Conservation (phyloP, 2,888 invertebrate genomes). For the Caenorhabditis sp. region DNA sequence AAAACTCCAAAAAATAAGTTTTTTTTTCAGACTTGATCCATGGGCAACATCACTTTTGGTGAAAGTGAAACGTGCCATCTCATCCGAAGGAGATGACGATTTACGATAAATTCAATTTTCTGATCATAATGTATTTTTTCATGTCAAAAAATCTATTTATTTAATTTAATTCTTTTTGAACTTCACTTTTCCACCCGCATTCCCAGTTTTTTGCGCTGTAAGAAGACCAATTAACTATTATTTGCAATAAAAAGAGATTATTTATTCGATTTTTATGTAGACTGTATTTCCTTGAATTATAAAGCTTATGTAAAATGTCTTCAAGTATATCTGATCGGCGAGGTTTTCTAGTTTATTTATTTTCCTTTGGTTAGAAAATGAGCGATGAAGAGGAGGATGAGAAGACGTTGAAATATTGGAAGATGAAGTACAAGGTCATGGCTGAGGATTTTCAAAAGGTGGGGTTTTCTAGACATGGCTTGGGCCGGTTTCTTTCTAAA, state of each 20-base stretch:
- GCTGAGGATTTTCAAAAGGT: slow-evolving; percentile 18
- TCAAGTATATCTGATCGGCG: not conserved
- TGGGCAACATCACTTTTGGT: slow-evolving; percentile 67
- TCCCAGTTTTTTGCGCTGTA: not conserved
- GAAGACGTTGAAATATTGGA: slow-evolving; percentile 30
- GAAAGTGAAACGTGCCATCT: slow-evolving; percentile 55
- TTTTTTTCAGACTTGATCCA: slow-evolving; percentile 54
- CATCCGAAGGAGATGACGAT: slow-evolving; percentile 47
- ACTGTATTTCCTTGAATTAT: not conserved
- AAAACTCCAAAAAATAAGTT: too few relatives aligned
- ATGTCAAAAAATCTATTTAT: not conserved
- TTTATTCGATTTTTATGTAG: not conserved
- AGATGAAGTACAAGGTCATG: slow-evolving; percentile 28
- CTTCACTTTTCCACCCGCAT: not conserved
- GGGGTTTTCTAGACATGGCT: slow-evolving; percentile 8
- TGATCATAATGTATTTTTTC: not conserved
- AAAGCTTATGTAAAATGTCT: slow-evolving; percentile 19
- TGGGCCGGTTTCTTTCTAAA: not conserved
- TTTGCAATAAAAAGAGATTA: not conserved
- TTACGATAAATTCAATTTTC: slow-evolving; percentile 33
- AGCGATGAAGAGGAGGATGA: slow-evolving; percentile 18
- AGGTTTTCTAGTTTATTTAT: not conserved
- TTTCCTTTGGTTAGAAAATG: not conserved
- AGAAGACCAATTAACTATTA: too few relatives aligned
- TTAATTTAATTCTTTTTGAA: not conserved